A percentile compares a stretch with the other conserved stretches of the same genome.
Conservation (phyloP, 2,888 invertebrate genomes). For the Scaptomyza flava region DNA sequence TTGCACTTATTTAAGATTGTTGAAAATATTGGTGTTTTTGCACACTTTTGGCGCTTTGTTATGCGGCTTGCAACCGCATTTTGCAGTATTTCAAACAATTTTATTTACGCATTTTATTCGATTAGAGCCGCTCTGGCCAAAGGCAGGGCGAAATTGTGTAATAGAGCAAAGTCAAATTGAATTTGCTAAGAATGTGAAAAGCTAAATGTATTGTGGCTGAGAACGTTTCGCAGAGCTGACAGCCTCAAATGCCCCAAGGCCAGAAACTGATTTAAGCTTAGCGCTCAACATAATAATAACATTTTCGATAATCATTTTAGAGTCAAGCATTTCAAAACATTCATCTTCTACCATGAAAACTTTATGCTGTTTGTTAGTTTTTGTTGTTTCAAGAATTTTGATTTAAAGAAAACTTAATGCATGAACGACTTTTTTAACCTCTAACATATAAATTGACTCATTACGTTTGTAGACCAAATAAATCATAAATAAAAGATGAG, state of each 20-base stretch:
- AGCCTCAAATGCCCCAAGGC: slow-evolving; percentile 10
- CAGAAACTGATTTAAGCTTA: slow-evolving; percentile 19
- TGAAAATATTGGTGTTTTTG: slow-evolving; percentile 51
- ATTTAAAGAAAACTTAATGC: background rate
- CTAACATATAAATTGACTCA: background rate
- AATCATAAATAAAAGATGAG: background rate
- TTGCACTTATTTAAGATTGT: slow-evolving; percentile 22
- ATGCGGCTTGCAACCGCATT: slow-evolving; percentile 32
- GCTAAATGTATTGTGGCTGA: slow-evolving; percentile 25
- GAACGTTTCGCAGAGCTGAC: slow-evolving; percentile 3
- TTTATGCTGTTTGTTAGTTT: background rate
- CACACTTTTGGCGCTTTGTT: slow-evolving; percentile 39
- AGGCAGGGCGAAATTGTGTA: slow-evolving; percentile 57
- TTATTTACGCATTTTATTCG: slow-evolving; percentile 70
- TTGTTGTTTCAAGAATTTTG: background rate
- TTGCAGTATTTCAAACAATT: slow-evolving; percentile 48
- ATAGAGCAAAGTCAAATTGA: slow-evolving; percentile 63
- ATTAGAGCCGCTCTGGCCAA: slow-evolving; percentile 53
- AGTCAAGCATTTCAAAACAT: slow-evolving; percentile 11
- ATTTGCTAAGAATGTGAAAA: slow-evolving; percentile 59
- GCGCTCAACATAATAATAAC: slow-evolving; percentile 6
- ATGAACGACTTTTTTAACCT: background rate
- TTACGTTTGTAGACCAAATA: background rate
- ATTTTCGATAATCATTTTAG: slow-evolving; percentile 25
- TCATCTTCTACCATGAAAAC: background rate